Conservation (phyloP, 1,140 invertebrate genomes). For the Papilio xuthus region DNA sequence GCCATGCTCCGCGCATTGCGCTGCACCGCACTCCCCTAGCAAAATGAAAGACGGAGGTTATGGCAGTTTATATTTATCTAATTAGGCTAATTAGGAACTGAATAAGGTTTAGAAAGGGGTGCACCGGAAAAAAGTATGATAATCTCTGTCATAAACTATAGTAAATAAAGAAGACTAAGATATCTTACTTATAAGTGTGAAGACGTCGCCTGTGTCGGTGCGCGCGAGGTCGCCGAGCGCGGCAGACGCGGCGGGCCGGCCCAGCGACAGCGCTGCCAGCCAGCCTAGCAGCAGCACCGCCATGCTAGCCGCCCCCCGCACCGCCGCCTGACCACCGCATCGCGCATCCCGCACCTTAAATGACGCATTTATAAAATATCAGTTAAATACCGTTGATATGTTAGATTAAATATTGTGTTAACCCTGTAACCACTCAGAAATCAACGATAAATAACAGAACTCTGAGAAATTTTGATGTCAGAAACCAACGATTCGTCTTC, state of each 20-base stretch:
- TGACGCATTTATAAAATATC: neutral
- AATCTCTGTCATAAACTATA: neutral
- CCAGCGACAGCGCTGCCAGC: constrained; percentile 45
- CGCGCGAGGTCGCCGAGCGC: constrained; percentile 65
- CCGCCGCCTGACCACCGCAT: constrained; percentile 6
- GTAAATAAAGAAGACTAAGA: neutral
- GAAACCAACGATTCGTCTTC: too few relatives aligned
- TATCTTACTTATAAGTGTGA: constrained; percentile 56
- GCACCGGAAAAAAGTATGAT: too few relatives aligned
- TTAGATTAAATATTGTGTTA: neutral
- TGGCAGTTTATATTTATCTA: neutral
- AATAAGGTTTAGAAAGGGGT: too few relatives aligned
- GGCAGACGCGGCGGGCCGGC: constrained; percentile 53
- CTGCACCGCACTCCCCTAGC: constrained; percentile 58
- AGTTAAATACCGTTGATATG: neutral
- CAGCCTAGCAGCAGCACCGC: constrained; percentile 60
- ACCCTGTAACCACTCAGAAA: too few relatives aligned
- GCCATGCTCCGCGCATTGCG: constrained; percentile 67
- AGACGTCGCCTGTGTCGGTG: constrained; percentile 65
- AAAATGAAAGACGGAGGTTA: constrained; percentile 1
- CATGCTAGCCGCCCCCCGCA: constrained; percentile 64
- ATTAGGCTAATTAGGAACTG: neutral
- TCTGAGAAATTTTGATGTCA: too few relatives aligned
- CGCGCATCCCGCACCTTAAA: constrained; percentile 16
- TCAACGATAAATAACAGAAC: too few relatives aligned